A percentile compares a stretch with the other conserved stretches of the same genome.
These are phyloP conservation scores for Heliconius nattereri DNA, from an alignment of 1,140 invertebrate genomes.

Conservation along the genomic window DNA sequence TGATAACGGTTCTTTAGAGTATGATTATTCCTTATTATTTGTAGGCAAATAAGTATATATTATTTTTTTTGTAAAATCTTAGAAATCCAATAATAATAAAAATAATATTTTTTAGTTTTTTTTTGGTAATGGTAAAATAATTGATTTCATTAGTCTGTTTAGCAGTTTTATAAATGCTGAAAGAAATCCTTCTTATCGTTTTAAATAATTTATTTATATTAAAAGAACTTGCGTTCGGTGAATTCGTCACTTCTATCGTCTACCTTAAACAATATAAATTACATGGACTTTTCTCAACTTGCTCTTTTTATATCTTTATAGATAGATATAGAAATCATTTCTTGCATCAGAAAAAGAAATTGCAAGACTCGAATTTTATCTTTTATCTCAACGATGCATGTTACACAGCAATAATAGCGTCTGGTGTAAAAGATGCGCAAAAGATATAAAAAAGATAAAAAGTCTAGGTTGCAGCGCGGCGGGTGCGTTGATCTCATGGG, in stretches of 20 bases:
- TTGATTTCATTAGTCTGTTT: no score
- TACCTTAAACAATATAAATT: no score
- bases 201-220: no score
- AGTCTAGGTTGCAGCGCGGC: not conserved
- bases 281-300: no score
- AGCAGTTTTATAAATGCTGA: no score
- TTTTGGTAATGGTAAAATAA: no score
- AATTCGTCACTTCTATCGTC: no score
- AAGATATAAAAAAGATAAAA: not conserved
- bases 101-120: no score
- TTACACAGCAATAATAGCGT: not conserved
- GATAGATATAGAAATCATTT: not conserved
- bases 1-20: not conserved
- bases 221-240: no score
- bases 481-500: not conserved
- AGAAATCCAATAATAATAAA: not conserved
- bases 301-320: no score
- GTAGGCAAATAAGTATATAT: not conserved
- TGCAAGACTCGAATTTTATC: not conserved
- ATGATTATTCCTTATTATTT: not conserved
- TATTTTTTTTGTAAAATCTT: not conserved
- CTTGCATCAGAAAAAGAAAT: not conserved
- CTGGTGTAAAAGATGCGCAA: constrained; percentile 4
- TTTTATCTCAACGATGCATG: not conserved
- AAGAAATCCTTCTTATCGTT: no score